phyloP scores from a whole-genome alignment of 2,797 vertebrate species.

The Macropus fuliginosus region DNA sequence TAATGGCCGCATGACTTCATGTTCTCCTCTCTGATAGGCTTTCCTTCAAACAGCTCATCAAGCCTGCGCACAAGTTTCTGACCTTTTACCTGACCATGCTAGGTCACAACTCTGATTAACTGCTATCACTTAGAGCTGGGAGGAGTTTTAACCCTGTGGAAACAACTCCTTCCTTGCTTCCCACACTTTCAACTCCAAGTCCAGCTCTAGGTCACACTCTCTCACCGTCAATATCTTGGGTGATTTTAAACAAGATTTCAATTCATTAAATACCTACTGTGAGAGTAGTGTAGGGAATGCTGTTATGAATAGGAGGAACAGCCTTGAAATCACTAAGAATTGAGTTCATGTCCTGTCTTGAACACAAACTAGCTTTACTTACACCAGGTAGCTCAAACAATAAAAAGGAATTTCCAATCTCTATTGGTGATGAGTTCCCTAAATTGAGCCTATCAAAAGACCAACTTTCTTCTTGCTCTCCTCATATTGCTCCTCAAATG shows the following conservation, averaged over 20 bases:
- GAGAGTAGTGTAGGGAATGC: background rate
- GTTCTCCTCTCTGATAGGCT: too few species aligned
- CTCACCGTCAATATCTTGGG: background rate
- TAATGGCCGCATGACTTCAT: too few species aligned
- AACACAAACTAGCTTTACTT: background rate
- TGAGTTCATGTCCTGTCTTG: too few species aligned
- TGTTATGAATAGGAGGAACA: background rate
- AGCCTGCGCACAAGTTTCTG: too few species aligned
- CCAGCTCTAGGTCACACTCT: background rate
- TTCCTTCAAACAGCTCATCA: too few species aligned
- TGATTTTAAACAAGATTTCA: background rate
- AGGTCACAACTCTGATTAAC: too few species aligned
- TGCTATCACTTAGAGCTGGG: too few species aligned
- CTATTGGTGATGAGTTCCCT: background rate
- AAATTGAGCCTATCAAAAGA: background rate
- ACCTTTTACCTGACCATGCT: too few species aligned
- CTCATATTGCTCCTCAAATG: too few species aligned
- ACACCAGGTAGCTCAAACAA: background rate
- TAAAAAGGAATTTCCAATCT: background rate
- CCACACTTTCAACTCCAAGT: too few species aligned
- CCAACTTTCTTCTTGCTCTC: background rate
- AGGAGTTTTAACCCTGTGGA: too few species aligned
- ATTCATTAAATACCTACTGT: background rate
- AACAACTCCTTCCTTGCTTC: too few species aligned
- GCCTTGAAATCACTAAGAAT: background rate